Percentiles rank a stretch among this genome's conserved stretches.
These are phyloP conservation scores for Tetragnatha versicolor DNA, from an alignment of 1,140 invertebrate genomes.

Conservation along the genomic window DNA sequence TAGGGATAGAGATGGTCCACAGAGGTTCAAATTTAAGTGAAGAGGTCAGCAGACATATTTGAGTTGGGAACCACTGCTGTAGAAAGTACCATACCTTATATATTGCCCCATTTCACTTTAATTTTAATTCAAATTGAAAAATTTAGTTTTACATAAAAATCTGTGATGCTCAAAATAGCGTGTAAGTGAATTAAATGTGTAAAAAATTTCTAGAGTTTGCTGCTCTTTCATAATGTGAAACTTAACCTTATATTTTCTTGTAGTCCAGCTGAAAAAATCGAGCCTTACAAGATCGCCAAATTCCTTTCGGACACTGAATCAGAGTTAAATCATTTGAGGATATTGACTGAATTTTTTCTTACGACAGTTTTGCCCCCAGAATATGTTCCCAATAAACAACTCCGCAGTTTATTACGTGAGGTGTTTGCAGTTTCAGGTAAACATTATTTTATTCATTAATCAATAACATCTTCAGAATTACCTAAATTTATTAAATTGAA, in stretches of 20 bases:
- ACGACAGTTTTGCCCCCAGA: slow-evolving; percentile 80
- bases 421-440: slow-evolving; percentile 83
- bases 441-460: slow-evolving; percentile 50
- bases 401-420: slow-evolving; percentile 81
- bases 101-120: no score
- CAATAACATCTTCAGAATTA: neutral
- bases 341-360: slow-evolving; percentile 81
- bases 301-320: slow-evolving; percentile 68
- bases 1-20: no score
- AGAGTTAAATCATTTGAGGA: slow-evolving; percentile 82
- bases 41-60: no score
- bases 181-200: no score
- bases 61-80: no score
- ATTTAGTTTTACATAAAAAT: no score
- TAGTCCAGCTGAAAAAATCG: slow-evolving; percentile 44
- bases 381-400: slow-evolving; percentile 75
- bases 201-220: no score
- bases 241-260: neutral
- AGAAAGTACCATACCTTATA: no score
- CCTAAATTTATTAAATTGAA: neutral
- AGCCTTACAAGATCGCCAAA: slow-evolving; percentile 44
- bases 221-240: no score
- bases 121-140: no score
- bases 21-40: no score
- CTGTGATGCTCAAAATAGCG: no score